These are phyloP conservation scores for Pelodiscus sinensis DNA, from an alignment of 2,113 vertebrate species.

Conservation along the genomic window DNA sequence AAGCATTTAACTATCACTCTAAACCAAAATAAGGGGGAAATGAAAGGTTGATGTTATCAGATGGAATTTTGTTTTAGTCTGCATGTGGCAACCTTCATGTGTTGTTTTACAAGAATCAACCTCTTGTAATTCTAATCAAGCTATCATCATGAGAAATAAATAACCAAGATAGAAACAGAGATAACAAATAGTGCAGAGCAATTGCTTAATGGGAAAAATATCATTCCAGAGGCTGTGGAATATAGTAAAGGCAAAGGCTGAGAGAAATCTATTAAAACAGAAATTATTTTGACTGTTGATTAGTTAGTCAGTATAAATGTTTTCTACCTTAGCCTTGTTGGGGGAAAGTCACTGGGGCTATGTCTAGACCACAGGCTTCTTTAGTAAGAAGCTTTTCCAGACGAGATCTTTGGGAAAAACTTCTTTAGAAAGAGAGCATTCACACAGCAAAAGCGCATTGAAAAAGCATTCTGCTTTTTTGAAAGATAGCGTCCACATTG, in stretches of 20 bases:
- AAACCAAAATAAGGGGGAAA: conserved; percentile 26
- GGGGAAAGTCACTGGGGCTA: neutral
- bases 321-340: fast-evolving
- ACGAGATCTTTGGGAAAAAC: too few relatives aligned
- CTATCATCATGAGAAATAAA: conserved; percentile 43
- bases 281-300: neutral
- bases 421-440: too few relatives aligned
- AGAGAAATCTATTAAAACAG: neutral
- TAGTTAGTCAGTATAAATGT: neutral
- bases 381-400: too few relatives aligned
- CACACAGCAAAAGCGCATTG: too few relatives aligned
- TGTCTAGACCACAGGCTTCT: too few relatives aligned
- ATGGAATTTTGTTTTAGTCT: conserved; percentile 56
- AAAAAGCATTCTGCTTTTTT: too few relatives aligned
- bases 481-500: too few relatives aligned
- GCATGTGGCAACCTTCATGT: conserved; percentile 27
- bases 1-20: conserved; percentile 18
- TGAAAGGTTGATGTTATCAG: conserved; percentile 33
- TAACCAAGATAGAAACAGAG: neutral
- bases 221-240: neutral
- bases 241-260: neutral
- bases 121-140: neutral
- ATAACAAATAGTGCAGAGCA: neutral
- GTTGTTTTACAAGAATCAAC: conserved; percentile 7
- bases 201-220: neutral